Evolutionary conservation across 2,888 invertebrate species (phyloP).

Genomic region (Drosophila atroscutellata): DNA sequence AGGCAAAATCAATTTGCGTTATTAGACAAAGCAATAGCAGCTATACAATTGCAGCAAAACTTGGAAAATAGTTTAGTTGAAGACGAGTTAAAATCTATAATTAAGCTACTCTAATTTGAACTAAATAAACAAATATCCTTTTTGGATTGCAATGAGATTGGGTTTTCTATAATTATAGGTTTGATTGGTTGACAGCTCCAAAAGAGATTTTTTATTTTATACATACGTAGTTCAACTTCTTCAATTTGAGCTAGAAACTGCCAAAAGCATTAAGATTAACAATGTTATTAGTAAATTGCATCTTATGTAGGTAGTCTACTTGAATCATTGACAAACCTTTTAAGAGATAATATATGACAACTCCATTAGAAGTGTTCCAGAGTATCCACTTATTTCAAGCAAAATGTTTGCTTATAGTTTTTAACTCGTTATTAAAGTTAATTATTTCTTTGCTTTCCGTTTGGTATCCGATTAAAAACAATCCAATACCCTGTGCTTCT

Average conservation of each 20-base stretch:
- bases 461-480: background rate
- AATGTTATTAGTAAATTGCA: background rate
- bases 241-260: background rate
- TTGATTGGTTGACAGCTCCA: background rate
- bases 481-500: background rate
- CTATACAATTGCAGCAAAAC: constrained; percentile 39
- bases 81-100: background rate
- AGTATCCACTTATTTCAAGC: background rate
- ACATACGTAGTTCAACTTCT: background rate
- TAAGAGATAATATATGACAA: background rate
- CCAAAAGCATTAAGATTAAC: background rate
- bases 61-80: background rate
- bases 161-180: background rate
- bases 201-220: background rate
- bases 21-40: constrained; percentile 50
- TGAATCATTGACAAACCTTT: background rate
- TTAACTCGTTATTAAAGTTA: background rate
- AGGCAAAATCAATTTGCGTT: constrained; percentile 77
- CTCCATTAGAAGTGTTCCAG: background rate
- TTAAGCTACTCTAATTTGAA: background rate
- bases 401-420: background rate
- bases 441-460: background rate
- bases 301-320: background rate
- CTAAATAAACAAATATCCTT: background rate
- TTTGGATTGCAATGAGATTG: background rate